phyloP scores from a whole-genome alignment of 2,113 vertebrate genomes.

The Myiagra hebetior region DNA sequence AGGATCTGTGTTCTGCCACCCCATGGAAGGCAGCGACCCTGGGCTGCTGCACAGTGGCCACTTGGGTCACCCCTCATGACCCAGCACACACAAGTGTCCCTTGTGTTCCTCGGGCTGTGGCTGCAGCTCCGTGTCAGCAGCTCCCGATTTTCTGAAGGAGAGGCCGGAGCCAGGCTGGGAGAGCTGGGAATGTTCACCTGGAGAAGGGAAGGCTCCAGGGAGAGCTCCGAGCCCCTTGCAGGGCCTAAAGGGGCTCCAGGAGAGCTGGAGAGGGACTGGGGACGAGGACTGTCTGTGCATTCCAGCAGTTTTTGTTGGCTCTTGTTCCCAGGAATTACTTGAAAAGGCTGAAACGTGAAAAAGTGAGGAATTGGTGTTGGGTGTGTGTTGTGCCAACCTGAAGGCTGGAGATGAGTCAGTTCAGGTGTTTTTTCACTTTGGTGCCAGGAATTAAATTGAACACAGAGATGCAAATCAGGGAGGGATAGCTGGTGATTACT shows the following conservation, averaged over 20 bases:
- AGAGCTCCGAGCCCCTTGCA: neutral
- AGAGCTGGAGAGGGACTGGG: neutral
- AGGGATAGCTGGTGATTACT: neutral
- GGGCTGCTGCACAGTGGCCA: neutral
- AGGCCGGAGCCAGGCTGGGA: neutral
- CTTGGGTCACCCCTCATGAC: neutral
- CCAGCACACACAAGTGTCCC: neutral
- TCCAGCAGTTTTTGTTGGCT: too few species aligned
- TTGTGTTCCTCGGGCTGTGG: neutral
- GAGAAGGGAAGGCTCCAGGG: neutral
- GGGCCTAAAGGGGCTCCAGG: neutral
- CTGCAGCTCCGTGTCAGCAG: neutral
- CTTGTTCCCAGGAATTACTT: neutral
- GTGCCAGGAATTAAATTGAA: neutral
- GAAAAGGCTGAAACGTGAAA: neutral
- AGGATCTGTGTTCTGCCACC: neutral
- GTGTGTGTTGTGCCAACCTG: neutral
- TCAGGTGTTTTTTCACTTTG: neutral
- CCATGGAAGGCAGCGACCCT: neutral
- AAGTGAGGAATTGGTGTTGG: rapidly evolving
- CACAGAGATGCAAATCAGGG: neutral
- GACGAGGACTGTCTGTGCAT: too few species aligned
- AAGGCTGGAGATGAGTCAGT: neutral
- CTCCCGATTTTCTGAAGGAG: rapidly evolving
- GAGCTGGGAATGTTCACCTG: neutral